Conservation (phyloP, 1,140 invertebrate species). For the Brachystomella parvula region DNA sequence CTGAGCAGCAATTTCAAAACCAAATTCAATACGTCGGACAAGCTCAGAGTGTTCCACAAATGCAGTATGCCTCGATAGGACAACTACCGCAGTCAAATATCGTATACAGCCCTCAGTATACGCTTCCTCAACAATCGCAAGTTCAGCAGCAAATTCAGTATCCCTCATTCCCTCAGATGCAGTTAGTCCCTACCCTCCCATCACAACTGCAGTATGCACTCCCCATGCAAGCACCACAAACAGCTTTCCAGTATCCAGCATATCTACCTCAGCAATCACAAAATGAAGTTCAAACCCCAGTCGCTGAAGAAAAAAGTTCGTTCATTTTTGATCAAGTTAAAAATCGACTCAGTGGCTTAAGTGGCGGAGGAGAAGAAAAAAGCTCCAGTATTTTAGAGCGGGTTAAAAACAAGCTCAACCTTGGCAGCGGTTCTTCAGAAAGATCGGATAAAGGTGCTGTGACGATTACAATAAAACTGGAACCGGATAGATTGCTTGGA, state of each 20-base stretch:
- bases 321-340: not conserved
- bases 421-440: not conserved
- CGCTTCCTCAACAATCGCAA: too few relatives aligned
- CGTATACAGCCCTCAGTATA: too few relatives aligned
- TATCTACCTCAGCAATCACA: not conserved
- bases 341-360: not conserved
- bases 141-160: not conserved
- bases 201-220: not conserved
- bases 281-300: not conserved
- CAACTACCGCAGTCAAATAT: too few relatives aligned
- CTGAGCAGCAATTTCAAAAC: too few relatives aligned
- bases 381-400: not conserved
- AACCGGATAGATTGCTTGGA: not conserved
- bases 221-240: not conserved
- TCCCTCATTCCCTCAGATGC: not conserved
- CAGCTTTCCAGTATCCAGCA: not conserved
- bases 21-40: too few relatives aligned
- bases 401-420: not conserved
- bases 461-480: not conserved
- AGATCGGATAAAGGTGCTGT: not conserved
- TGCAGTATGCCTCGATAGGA: not conserved
- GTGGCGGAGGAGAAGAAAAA: not conserved
- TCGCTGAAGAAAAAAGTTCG: not conserved
- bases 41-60: not conserved
- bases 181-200: not conserved